Evolutionary conservation across 2,113 vertebrate species (phyloP).

Genomic region (Sialia sialis): DNA sequence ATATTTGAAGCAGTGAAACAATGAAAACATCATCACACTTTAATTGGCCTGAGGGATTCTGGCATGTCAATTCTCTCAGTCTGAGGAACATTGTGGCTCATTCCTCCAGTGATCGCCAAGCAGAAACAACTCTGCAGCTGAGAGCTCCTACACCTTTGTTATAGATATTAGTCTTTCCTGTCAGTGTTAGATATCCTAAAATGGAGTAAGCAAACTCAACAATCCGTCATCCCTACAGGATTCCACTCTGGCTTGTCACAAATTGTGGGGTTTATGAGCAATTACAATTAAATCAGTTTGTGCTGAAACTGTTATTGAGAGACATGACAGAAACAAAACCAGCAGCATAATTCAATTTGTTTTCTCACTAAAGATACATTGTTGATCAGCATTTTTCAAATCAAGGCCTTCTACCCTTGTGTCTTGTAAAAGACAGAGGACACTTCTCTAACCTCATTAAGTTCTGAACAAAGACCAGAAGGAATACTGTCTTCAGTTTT

Average conservation of each 20-base stretch:
- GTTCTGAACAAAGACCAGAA: slow-evolving; percentile 62
- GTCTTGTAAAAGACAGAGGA: slow-evolving; percentile 37
- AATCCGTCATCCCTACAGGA: background rate
- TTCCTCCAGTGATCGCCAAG: background rate
- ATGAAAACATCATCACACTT: background rate
- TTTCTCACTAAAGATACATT: background rate
- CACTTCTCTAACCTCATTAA: slow-evolving; percentile 60
- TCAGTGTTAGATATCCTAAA: background rate
- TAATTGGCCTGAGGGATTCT: background rate
- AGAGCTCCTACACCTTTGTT: background rate
- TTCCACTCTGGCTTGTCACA: background rate
- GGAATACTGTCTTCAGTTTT: slow-evolving; percentile 48
- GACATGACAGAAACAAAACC: background rate
- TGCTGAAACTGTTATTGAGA: background rate
- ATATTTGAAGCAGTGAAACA: background rate
- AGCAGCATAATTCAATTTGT: slow-evolving; percentile 31
- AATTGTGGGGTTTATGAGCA: background rate
- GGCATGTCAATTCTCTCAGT: background rate
- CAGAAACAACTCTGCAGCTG: background rate
- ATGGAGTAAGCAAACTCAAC: background rate
- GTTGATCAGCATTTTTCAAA: slow-evolving; percentile 24
- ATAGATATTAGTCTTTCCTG: background rate
- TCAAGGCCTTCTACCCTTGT: background rate
- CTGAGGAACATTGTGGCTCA: background rate
- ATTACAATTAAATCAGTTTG: slow-evolving; percentile 37